Base-by-base conservation (phyloP, 1,140 invertebrate species). In the Oreohelix idahoensis region DNA sequence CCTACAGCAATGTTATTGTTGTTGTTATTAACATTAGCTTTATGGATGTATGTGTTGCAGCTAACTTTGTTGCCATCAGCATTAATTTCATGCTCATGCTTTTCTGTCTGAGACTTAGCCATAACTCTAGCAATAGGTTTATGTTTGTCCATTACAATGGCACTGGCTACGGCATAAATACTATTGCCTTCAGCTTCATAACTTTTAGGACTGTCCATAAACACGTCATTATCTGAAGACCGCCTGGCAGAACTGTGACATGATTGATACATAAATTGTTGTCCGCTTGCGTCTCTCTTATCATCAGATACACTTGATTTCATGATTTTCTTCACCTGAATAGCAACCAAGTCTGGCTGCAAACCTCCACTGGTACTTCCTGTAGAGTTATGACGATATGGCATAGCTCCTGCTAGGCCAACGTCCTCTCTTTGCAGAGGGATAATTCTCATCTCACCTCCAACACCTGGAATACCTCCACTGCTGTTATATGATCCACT, bases 111-210 rank as follows among this genome's bases (percentile, higher is more conserved):
- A 35, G 88, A 85, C 87, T 95, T 95, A 1, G 95, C 95, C 58
- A 94, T 93, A 87, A 97, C 96, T 93, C 97, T 97, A 0, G 96
- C 96, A n/a, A 97, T 95, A 26, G 96, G 96, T 83, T 90, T 92
- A 8, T 88, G 89, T 88, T 96, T 95, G 23, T 84, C 83, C 10
- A 32, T 29, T 32, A 26, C 74, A 45, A 39, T 29, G 35, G 84
- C 83, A n/a, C 75, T 76, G 35, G 83, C 80, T 17, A 79, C 73
- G n/a, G 63, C 69, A 53, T 84, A 77, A 53, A 42, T 75, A n/a
- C 79, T 70, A 66, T 86, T 82, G 69, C 90, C 87, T 26, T 78
- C 86, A 58, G 84, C 92, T 86, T 87, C 84, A 53, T 85, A 88
- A 42, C 80, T 86, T 39, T 20, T 66, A 0, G 69, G 38, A 32